phyloP scores from a whole-genome alignment of 2,888 invertebrate species.

The Eristalis arbustorum region DNA sequence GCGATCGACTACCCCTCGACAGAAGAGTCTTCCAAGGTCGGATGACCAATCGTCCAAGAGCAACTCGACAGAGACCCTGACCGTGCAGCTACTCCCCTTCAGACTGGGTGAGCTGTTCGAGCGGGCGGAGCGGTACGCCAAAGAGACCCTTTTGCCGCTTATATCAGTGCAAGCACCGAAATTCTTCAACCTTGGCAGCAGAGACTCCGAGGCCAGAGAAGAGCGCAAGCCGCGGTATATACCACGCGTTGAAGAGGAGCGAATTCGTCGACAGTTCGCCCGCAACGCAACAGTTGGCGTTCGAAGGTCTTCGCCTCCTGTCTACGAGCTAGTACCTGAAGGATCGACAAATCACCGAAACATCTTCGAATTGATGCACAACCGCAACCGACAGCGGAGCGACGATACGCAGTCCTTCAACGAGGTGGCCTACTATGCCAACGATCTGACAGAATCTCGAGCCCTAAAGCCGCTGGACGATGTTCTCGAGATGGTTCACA shows the following conservation, averaged over 20 bases:
- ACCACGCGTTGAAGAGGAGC: constrained; percentile 81
- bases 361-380: constrained; percentile 76
- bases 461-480: constrained; percentile 76
- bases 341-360: constrained; percentile 74
- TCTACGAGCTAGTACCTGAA: constrained; percentile 51
- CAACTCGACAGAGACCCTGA: constrained; percentile 79
- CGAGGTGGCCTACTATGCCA: constrained; percentile 77
- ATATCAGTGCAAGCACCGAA: constrained; percentile 90
- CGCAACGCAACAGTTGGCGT: neutral
- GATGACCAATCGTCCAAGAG: constrained; percentile 76
- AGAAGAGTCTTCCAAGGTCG: constrained; percentile 78
- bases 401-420: constrained; percentile 58
- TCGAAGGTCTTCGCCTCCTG: constrained; percentile 13
- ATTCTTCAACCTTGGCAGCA: constrained; percentile 83
- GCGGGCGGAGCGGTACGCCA: constrained; percentile 90
- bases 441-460: constrained; percentile 74
- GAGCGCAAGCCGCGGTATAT: constrained; percentile 83
- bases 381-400: constrained; percentile 35
- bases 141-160: constrained; percentile 87
- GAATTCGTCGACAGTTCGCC: constrained; percentile 65
- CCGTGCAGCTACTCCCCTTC: constrained; percentile 90
- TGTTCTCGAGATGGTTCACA: constrained; percentile 79
- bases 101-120: constrained; percentile 89
- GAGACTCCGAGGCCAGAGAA: constrained; percentile 77
- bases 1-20: constrained; percentile 83